Conservation (phyloP, 2,797 vertebrate species). For the Rhincodon typus region DNA sequence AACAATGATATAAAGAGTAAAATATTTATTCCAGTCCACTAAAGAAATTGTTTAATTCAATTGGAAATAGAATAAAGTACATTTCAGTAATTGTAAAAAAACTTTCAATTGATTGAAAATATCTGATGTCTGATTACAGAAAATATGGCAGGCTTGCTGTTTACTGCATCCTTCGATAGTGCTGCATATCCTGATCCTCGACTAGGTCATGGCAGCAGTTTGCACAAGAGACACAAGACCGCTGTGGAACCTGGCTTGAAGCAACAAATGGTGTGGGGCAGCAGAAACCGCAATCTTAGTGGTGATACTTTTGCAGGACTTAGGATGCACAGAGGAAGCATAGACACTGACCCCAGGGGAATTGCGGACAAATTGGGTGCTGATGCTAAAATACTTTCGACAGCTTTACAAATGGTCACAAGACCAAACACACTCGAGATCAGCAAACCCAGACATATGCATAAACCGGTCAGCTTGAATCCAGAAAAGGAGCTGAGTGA, state of each 20-base stretch:
- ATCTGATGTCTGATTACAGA: constrained; percentile 46
- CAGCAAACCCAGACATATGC: constrained; percentile 42
- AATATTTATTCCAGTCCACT: no score
- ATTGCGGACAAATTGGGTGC: constrained; percentile 62
- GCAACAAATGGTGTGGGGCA: constrained; percentile 60
- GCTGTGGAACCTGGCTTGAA: constrained; percentile 60
- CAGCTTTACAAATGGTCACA: constrained; percentile 60
- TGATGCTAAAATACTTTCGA: constrained; percentile 59
- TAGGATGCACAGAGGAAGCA: constrained; percentile 58
- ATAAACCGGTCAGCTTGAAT: constrained; percentile 45
- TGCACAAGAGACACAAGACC: constrained; percentile 67
- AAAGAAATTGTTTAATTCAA: neutral
- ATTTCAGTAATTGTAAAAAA: neutral
- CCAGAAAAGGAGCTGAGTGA: constrained; percentile 73
- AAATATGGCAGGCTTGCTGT: constrained; percentile 53
- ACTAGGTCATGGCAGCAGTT: constrained; percentile 57
- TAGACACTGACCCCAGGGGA: constrained; percentile 53
- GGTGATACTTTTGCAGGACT: constrained; percentile 59
- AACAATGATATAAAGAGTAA: neutral
- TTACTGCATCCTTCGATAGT: constrained; percentile 55
- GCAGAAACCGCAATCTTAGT: constrained; percentile 57
- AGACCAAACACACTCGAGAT: constrained; percentile 68
- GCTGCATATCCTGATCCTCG: constrained; percentile 48
- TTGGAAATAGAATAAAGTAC: neutral
- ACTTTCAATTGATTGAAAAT: neutral